Evolutionary conservation across 1,140 invertebrate species (phyloP), one percentile per base, ranked within the genome.

Genomic region (Drosophila melanica): DNA sequence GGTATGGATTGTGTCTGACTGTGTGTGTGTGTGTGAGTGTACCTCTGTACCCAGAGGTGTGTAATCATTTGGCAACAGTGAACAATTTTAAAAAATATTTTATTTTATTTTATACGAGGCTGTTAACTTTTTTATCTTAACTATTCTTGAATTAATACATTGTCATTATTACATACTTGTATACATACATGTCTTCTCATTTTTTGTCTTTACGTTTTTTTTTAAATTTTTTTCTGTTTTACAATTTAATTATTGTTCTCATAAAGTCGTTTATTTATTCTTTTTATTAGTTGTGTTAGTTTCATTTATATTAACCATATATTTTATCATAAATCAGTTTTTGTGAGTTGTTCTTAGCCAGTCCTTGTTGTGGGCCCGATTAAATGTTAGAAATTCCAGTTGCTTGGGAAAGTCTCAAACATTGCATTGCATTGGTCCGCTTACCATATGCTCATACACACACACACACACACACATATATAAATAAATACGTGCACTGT

Each of bases 361-460:
- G 48, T 51, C 14, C 30, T 51, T 35, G 27, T 4, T 16, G 9
- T 2, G 4, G 4, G 14, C 48, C 14, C 9, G 44, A 12, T 27
- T 45, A 66, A 68, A 71, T 62, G 68, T 85, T 69, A 57, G 68
- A 75, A 69, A 67, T 77, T 50, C 62, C 74, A 77, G 74, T 85
- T 81, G 65, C 75, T 85, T 86, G 63, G 72, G 64, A 51, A 50
- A 41, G 77, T 60, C 70, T 68, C 20, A 55, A 72, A 70, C 58
- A 50, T 42, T 77, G 80, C 72, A 69, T 42, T 23, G 45, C 50
- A 60, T 79, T 75, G 78, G n/a, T 57, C 45, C 47, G 41, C n/a
- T 16, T 37, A 50, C 62, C 58, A 65, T 45, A 71, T 53, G 70
- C 47, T 45, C 57, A 80, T 41, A 51, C 23, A 67, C n/a, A 73